These are phyloP conservation scores for Nasonia longicornis DNA, from an alignment of 1,140 invertebrate genomes.

Conservation along the genomic window DNA sequence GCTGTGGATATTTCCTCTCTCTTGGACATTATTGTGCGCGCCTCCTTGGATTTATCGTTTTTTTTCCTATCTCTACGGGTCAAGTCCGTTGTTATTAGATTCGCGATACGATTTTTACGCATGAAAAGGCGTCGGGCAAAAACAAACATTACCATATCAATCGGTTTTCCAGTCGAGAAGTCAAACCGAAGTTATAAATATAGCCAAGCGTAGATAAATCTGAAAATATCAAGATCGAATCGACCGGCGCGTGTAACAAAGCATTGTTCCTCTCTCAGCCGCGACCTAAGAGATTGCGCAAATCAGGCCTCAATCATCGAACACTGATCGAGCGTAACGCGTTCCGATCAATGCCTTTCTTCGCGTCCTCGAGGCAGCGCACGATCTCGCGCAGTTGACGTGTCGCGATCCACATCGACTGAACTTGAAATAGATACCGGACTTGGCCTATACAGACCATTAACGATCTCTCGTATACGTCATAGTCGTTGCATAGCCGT, in stretches of 20 bases:
- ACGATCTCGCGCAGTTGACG: neutral
- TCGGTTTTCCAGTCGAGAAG: neutral
- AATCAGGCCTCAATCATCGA: neutral
- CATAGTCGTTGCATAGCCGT: neutral
- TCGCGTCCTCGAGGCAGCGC: conserved; percentile 6
- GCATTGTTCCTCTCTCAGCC: conserved; percentile 19
- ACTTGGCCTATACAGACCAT: neutral
- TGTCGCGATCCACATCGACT: conserved; percentile 31
- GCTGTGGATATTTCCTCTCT: neutral
- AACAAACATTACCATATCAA: neutral
- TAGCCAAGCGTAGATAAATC: conserved; percentile 6
- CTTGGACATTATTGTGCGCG: conserved; percentile 2
- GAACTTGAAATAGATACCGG: conserved; percentile 42
- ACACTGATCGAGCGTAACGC: neutral
- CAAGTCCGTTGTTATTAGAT: neutral
- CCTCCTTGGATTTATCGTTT: conserved; percentile 17
- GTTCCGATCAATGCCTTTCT: neutral
- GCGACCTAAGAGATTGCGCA: neutral
- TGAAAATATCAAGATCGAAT: conserved; percentile 11
- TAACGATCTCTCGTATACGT: neutral
- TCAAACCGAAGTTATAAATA: neutral
- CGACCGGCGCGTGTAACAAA: neutral
- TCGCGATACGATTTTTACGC: neutral
- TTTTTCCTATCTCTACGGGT: neutral
- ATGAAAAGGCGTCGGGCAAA: neutral